Evolutionary conservation across 2,888 invertebrate species (phyloP), one percentile per base, ranked within the genome.

Genomic region (Tinea trinotella): DNA sequence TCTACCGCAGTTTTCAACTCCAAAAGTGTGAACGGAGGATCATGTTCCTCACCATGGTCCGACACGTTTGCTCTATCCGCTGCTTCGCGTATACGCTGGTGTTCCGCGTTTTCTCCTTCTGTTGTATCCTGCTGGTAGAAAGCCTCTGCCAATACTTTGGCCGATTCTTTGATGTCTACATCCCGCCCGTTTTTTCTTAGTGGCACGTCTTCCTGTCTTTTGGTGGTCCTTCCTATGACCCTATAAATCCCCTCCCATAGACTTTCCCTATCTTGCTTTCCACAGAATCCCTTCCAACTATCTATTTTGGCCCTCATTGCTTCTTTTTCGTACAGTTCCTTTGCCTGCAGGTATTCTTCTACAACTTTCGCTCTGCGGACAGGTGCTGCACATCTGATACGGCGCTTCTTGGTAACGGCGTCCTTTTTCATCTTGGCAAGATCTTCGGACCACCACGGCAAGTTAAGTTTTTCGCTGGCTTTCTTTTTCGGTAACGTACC

Each of bases 381-480:
- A 3, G 6, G 19, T 10, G 5, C 12, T 18, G 50, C 50, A 10
- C 7, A 9, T 4, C 12, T 2, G 7, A 50, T 50, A 9, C 22
- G 5, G 9, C 50, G 17, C 4, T 20, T 18, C 12, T 5, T 5
- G 3, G n/a, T 18, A 2, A 20, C 2, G 3, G 20, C 20, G 12
- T 50, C 50, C 10, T 12, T 50, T 20, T 53, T 53, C 35, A 53
- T 15, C 46, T 56, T 17, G 53, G 53, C 53, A 30, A 54, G 53
- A 15, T 48, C 34, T 20, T 46, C 19, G n/a, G 6, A 19, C 50
- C 50, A 50, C 50, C 50, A 50, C 3, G 50, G 19, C 3, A 10
- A 5, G 3, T 6, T 36, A 6, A 10, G 10, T 50, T 50, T 56
- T 48, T 24, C 36, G 30, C 50, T 48, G 24, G 46, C 22, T 55